Evolutionary conservation across 2,797 vertebrate species (phyloP), one percentile per base, ranked within the genome.

Genomic region (Hyperoplus lanceolatus): DNA sequence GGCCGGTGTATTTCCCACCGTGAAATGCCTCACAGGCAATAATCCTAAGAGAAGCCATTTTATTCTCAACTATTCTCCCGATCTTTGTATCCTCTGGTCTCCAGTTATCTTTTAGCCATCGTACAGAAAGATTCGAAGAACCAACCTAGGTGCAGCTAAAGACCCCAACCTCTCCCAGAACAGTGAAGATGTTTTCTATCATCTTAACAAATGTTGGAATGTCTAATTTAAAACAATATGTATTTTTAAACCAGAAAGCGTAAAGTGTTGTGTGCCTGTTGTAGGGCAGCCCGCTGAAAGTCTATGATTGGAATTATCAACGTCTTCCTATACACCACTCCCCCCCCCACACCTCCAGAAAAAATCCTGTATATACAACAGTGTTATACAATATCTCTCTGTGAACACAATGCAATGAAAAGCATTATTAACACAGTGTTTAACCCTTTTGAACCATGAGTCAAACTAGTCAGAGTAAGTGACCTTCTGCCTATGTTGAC

Each of bases 31-130:
- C 95, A 81, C 97, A 95, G 18, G 89, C 84, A 63, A 75, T 77
- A 79, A 99, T 95, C 75, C 93, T 94, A 76, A 99, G 93, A 2
- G 89, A 94, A 13, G 97, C 97, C 75, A 96, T 72, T 0, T 78
- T 93, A 68, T 96, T 94, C 70, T 96, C 93, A 90, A 97, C 97
- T 0, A 81, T 94, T 82, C 95, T 95, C 57, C 87, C 90, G 55
- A 95, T 89, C 51, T 95, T 94, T 65, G 95, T 90, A 79, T 96
- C 96, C 0, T 97, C 95, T 54, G 95, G 89, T 73, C 98, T 92
- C 89, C 97, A 96, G 81, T 94, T 95, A 61, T 97, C 97, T 93
- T 97, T 98, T 77, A 97, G 95, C 97, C 97, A 99, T 36, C 95
- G 96, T 36, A 98, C 92, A 66, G 93, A 95, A 61, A 99, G 90